phyloP scores from a whole-genome alignment of 2,113 vertebrate species.

The Gallinago undulata region DNA sequence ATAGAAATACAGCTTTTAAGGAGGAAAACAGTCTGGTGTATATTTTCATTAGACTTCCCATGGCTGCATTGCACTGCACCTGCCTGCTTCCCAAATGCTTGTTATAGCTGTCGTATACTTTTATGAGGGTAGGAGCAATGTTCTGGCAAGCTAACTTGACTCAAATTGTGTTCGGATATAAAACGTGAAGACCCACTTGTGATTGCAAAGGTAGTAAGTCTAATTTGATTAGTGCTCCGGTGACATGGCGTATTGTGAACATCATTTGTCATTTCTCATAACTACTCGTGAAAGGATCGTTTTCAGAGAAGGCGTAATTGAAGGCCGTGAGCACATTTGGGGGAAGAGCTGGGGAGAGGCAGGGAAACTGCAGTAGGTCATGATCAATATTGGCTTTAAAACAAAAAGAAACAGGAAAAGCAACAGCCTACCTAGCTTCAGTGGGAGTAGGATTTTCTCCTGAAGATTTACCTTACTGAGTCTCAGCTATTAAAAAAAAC shows the following conservation, averaged over 20 bases:
- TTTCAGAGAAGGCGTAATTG: background rate
- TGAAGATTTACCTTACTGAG: background rate
- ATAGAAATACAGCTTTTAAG: background rate
- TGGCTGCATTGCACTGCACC: background rate
- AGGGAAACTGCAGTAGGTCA: background rate
- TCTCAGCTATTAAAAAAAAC: background rate
- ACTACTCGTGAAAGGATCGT: background rate
- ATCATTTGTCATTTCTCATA: background rate
- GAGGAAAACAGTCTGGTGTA: background rate
- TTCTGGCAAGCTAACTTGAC: constrained; percentile 33
- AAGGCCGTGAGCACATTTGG: accelerated
- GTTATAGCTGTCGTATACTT: constrained; percentile 22
- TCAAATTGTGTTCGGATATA: background rate
- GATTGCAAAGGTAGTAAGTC: constrained; percentile 46
- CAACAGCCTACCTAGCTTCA: background rate
- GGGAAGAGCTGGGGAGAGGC: background rate
- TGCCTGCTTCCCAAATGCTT: constrained; percentile 8
- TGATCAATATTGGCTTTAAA: background rate
- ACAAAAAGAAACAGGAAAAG: background rate
- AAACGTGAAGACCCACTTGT: constrained; percentile 40
- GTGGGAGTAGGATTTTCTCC: background rate
- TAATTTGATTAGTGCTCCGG: constrained; percentile 43
- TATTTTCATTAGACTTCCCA: constrained; percentile 17
- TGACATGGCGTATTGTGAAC: background rate
- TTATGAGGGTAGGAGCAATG: background rate